Conservation (phyloP, 2,888 invertebrate species). For the Campaea margaritaria region DNA sequence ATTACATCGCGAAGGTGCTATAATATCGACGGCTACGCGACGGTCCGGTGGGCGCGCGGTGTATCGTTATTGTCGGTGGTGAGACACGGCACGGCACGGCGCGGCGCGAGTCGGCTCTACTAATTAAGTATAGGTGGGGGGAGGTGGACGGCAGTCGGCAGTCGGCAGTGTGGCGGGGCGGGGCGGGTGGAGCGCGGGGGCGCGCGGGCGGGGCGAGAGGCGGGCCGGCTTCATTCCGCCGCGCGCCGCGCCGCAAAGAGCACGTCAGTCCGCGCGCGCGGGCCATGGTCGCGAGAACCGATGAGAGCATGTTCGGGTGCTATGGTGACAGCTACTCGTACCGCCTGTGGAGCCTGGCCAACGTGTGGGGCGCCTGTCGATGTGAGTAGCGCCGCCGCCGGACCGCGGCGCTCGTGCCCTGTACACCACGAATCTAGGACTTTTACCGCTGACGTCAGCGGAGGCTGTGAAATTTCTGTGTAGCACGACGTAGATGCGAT, state of each 20-base stretch:
- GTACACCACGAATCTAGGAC: conserved; percentile 57
- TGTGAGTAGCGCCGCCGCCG: conserved; percentile 85
- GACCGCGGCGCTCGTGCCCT: conserved; percentile 47
- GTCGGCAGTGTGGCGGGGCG: conserved; percentile 41
- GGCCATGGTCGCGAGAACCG: conserved; percentile 93
- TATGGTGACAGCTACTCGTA: conserved; percentile 91
- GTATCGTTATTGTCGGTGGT: conserved; percentile 42
- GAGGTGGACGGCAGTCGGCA: conserved; percentile 42
- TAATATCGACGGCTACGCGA: conserved; percentile 39
- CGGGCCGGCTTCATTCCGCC: conserved; percentile 77
- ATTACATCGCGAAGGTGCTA: conserved; percentile 49
- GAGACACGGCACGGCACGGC: no score
- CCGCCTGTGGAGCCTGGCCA: conserved; percentile 91
- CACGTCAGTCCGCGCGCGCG: conserved; percentile 83
- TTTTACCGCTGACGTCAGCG: conserved; percentile 68
- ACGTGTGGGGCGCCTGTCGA: conserved; percentile 91
- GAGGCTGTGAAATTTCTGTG: conserved; percentile 67
- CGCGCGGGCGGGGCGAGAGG: conserved; percentile 56
- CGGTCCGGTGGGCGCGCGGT: no score
- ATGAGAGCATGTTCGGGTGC: conserved; percentile 91
- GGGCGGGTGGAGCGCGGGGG: conserved; percentile 51
- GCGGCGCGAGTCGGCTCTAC: conserved; percentile 62
- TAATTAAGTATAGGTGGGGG: conserved; percentile 79
- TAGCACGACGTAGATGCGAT: conserved; percentile 64
- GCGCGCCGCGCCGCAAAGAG: conserved; percentile 77